A percentile compares a stretch with the other conserved stretches of the same genome.
phyloP scores from a whole-genome alignment of 2,113 vertebrate genomes.

The Tychaedon coryphoeus region DNA sequence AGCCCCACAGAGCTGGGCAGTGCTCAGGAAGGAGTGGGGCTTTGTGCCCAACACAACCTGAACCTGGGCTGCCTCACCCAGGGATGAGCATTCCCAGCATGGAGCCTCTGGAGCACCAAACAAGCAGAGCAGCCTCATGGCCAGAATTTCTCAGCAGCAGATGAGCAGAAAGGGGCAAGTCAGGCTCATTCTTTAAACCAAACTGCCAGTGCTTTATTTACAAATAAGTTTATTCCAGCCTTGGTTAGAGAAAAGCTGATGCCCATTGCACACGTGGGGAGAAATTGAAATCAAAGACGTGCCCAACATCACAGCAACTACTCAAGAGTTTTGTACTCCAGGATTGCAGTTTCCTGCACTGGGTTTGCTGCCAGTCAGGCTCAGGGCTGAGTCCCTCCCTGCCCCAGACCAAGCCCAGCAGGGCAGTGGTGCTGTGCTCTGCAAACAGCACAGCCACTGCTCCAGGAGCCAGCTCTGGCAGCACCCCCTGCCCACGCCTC shows the following conservation, averaged over 20 bases:
- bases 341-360: fast-evolving
- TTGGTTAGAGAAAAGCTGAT: not conserved
- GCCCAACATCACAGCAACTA: not conserved
- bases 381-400: not conserved
- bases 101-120: not conserved
- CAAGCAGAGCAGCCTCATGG: not conserved
- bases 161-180: not conserved
- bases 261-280: fast-evolving
- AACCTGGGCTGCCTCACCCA: not conserved
- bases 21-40: not conserved
- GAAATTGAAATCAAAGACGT: not conserved
- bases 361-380: not conserved
- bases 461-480: not conserved
- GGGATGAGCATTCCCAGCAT: not conserved
- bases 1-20: not conserved
- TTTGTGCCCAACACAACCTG: not conserved
- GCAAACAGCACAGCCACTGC: not conserved
- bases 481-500: not conserved
- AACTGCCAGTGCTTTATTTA: not conserved
- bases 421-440: not conserved
- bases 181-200: not conserved
- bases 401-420: not conserved
- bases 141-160: not conserved
- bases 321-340: not conserved
- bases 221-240: not conserved